Evolutionary conservation across 2,113 vertebrate genomes (phyloP), one percentile per base, ranked within the genome.

Genomic region (Eublepharis macularius): DNA sequence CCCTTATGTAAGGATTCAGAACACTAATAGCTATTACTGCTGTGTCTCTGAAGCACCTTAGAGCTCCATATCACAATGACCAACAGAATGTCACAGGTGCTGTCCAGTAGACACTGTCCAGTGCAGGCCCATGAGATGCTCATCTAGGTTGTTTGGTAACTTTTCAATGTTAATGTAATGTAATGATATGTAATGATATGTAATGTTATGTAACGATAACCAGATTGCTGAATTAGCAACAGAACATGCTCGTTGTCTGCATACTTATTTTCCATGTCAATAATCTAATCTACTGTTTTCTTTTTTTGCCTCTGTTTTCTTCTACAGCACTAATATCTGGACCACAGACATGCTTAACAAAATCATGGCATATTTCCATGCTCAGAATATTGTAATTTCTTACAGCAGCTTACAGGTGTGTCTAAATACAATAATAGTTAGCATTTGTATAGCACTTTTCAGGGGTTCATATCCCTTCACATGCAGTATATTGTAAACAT

Each of bases 341-440:
- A 97, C 94, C 51, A 81, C 94, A 81, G 95, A 96, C 83, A 88
- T 79, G 39, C 68, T 95, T n/a, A 81, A 88, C 76, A 92, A 92
- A 93, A 79, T 96, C 84, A 92, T 96, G 94, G 91, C 81, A 0
- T 95, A 96, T 90, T 92, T 97, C 90, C 90, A 93, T 69, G 90
- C 92, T 11, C 88, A 51, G 84, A 92, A 95, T 36, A 49, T 92
- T 73, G 34, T 51, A 45, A 91, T 96, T 89, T 95, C 92, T 81
- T 41, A 91, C 45, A 82, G 82, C 87, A 95, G 94, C 85, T 87
- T 97, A 36, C 95, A 97, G 96, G 97, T 97, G 83, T 68, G 96
- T 93, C 66, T n/a, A 19, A 5, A 74, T 85, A 63, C 19, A 60
- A 60, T 29, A 63, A 63, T 26, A 63, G n/a, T n/a, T n/a, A n/a